A percentile compares a stretch with the other conserved stretches of the same genome.
phyloP scores from a whole-genome alignment of 2,113 vertebrate species.

The Danionella cerebrum region DNA sequence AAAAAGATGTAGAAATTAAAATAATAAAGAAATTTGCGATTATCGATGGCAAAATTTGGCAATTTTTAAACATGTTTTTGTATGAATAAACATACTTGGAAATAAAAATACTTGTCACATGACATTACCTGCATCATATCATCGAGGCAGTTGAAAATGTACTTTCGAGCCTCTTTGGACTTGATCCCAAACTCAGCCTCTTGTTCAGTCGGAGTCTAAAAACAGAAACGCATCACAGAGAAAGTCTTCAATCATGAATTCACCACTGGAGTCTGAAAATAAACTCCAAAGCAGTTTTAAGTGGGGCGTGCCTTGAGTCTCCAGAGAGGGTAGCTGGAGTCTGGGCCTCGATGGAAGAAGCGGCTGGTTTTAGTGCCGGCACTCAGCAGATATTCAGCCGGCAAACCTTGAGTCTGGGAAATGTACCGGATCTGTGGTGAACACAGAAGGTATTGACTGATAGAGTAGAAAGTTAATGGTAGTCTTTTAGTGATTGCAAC shows the following conservation, averaged over 20 bases:
- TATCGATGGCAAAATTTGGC: too few species aligned
- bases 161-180: conserved; percentile 96
- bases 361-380: conserved; percentile 95
- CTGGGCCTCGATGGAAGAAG: conserved; percentile 95
- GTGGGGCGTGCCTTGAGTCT: conserved; percentile 73
- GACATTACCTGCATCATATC: conserved; percentile 93
- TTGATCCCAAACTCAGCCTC: conserved; percentile 95
- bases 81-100: too few species aligned
- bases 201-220: conserved; percentile 86
- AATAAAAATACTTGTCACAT: background rate
- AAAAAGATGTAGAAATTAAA: too few species aligned
- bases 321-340: conserved; percentile 91
- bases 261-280: background rate
- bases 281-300: background rate
- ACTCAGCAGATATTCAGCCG: conserved; percentile 93
- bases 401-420: conserved; percentile 96
- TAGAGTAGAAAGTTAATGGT: too few species aligned
- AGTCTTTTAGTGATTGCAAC: too few species aligned
- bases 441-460: background rate
- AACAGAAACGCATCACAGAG: conserved; percentile 27
- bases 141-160: conserved; percentile 98
- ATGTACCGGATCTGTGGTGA: conserved; percentile 87
- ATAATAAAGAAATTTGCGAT: too few species aligned
- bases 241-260: background rate
- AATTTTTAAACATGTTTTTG: too few species aligned